Evolutionary conservation across 2,113 vertebrate genomes (phyloP).

Genomic region (Pholis gunnellus): DNA sequence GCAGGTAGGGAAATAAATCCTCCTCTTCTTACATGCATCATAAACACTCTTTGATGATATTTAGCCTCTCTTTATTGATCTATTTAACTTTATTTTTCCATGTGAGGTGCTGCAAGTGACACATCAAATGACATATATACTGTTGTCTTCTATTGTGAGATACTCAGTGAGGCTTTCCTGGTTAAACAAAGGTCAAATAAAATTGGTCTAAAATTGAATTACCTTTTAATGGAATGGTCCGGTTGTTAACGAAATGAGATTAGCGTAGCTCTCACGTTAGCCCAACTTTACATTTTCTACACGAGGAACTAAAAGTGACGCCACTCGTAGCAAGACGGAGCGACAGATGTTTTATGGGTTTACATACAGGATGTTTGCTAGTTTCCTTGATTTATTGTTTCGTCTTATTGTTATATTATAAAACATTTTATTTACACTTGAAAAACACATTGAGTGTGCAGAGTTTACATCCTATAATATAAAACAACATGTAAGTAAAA

Average conservation of each 20-base stretch:
- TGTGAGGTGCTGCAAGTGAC: background rate
- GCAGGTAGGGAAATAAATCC: conserved; percentile 84
- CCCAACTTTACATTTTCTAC: background rate
- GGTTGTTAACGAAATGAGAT: conserved; percentile 9
- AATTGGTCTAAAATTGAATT: conserved; percentile 3
- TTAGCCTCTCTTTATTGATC: background rate
- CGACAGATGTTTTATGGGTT: background rate
- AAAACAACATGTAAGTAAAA: background rate
- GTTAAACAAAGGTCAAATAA: background rate
- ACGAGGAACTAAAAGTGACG: background rate
- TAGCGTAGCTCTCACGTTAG: background rate
- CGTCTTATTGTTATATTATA: background rate
- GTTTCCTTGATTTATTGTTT: background rate
- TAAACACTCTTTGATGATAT: background rate
- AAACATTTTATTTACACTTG: background rate
- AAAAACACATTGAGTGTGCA: background rate
- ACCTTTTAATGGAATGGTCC: background rate
- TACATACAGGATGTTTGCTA: no score
- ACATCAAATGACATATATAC: background rate
- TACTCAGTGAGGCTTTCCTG: background rate
- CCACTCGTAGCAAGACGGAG: background rate
- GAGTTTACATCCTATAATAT: background rate
- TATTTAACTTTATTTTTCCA: background rate
- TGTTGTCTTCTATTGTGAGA: background rate
- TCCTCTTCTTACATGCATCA: background rate